These are phyloP conservation scores for Erethizon dorsatum DNA, from an alignment of 2,797 vertebrate species.

Conservation along the genomic window DNA sequence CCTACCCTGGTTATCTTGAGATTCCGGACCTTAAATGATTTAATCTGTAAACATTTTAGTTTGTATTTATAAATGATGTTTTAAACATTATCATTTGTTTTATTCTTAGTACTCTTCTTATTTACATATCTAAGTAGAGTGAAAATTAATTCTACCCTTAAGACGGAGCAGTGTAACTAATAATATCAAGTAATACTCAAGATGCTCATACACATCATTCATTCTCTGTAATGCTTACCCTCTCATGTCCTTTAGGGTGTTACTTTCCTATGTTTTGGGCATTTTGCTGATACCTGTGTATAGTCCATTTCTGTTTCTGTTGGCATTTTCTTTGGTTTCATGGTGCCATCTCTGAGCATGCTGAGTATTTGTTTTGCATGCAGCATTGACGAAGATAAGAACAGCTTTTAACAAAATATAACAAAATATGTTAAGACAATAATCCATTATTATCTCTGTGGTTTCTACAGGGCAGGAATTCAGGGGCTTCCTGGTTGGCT, in stretches of 20 bases:
- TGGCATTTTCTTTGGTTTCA: neutral
- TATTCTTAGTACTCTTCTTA: conserved; percentile 30
- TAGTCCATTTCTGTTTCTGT: neutral
- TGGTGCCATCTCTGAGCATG: neutral
- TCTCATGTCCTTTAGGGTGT: neutral
- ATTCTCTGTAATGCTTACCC: neutral
- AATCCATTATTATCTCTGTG: neutral
- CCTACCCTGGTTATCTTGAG: neutral
- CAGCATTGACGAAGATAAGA: neutral
- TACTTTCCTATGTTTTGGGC: neutral
- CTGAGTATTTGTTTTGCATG: neutral
- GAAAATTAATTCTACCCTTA: neutral
- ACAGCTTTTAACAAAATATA: neutral
- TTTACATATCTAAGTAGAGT: neutral
- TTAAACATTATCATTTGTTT: neutral
- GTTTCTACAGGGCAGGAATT: neutral
- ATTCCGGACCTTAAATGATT: neutral
- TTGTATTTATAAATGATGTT: neutral
- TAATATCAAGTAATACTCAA: neutral
- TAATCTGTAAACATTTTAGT: neutral
- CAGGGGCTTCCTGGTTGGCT: neutral
- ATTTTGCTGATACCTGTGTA: neutral
- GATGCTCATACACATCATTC: neutral
- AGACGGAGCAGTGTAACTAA: neutral
- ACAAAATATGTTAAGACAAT: neutral